Base-by-base conservation (phyloP, 2,113 vertebrate genomes). In the Dermatemys mawii region DNA sequence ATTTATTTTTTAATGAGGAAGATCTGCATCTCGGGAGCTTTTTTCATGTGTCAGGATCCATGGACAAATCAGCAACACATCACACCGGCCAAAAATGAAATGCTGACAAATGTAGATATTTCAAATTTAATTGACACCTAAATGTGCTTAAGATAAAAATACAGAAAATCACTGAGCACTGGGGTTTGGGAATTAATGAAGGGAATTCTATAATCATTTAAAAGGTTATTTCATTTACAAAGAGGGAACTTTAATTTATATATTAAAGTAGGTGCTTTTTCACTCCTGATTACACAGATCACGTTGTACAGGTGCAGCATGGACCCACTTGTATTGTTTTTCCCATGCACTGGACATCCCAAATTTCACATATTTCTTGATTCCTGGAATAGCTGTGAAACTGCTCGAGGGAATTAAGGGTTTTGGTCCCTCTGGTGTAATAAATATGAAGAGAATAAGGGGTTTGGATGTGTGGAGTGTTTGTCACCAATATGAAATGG, bases 61-160 rank as follows among this genome's bases (percentile, higher is more conserved):
- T 96, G 98, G 98, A 99, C 99, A 99, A 99, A 99, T 99, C 99
- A 99, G 98, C 98, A 70, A 98, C 98, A 98, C 98, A 97, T 99
- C 99, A 99, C 90, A 89, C 97, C 97, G 98, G 97, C 98, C 98
- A 97, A 97, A 98, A 98, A 98, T 98, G 98, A 99, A 99, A 98
- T 99, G 99, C 99, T 99, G 99, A 99, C 99, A 99, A 99, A 99
- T 99, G 99, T 98, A 99, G 98, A 99, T 99, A 99, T 99, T 99
- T 99, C 99, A 99, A 99, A 99, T 99, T 99, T 99, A 99, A 99
- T 99, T 99, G 99, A 99, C 99, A 99, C 98, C 98, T 99, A 99
- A 98, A 98, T 97, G 97, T 97, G 97, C 96, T 97, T 96, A 98
- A 99, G 98, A 98, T 97, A 93, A 97, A 87, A 97, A 97, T 19